A percentile compares a stretch with the other conserved stretches of the same genome.
These are phyloP conservation scores for Leucoraja ocellata DNA, from an alignment of 2,797 vertebrate species.

Conservation along the genomic window DNA sequence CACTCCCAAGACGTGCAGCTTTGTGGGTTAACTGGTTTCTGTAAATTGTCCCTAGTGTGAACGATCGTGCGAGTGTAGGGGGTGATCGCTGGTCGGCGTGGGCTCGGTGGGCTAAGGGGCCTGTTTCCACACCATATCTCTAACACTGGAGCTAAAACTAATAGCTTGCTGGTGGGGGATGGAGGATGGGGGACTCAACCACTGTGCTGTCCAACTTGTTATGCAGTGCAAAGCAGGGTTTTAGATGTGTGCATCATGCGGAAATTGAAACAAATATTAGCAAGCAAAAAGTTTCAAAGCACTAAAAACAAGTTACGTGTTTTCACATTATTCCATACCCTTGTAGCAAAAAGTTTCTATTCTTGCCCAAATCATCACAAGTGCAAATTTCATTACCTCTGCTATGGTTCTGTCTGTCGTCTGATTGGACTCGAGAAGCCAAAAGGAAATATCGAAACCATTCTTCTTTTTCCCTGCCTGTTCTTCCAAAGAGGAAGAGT, in stretches of 20 bases:
- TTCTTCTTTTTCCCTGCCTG: conserved; percentile 80
- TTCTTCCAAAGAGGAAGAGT: conserved; percentile 77
- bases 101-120: no score
- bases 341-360: neutral
- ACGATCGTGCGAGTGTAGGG: no score
- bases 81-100: no score
- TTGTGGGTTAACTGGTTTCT: no score
- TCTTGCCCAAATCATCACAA: neutral
- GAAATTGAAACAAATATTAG: neutral
- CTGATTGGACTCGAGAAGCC: conserved; percentile 49
- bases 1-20: no score
- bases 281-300: neutral
- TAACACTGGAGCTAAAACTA: no score
- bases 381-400: conserved; percentile 42
- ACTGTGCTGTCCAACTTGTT: neutral
- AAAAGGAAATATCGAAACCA: conserved; percentile 71
- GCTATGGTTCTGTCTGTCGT: conserved; percentile 47
- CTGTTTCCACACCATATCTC: no score
- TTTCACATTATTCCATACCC: neutral
- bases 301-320: neutral
- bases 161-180: no score
- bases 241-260: neutral
- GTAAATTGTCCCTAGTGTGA: no score
- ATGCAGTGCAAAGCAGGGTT: neutral
- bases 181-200: no score